A percentile compares a stretch with the other conserved stretches of the same genome.
These are phyloP conservation scores for Eupithecia subumbrata DNA, from an alignment of 2,888 invertebrate species.

Conservation along the genomic window DNA sequence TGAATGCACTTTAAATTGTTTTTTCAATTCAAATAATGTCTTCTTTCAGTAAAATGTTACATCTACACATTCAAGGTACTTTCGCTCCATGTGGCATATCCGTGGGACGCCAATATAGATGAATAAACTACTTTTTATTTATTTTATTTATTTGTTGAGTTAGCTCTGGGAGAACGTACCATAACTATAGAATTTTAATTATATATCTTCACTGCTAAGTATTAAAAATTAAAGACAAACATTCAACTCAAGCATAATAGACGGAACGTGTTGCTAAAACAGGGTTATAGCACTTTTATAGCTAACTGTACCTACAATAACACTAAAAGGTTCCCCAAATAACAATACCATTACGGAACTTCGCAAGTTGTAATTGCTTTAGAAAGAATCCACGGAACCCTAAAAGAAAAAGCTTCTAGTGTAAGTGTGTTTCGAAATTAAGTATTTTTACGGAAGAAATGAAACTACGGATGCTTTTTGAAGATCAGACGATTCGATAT, in stretches of 20 bases:
- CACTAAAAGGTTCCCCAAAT: conserved; percentile 42
- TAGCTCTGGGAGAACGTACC: no score
- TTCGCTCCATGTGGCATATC: no score
- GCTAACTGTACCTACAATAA: conserved; percentile 31
- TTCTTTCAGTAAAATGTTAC: no score
- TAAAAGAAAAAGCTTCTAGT: conserved; percentile 16
- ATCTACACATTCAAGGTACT: no score
- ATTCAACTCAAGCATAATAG: background rate
- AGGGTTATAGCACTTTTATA: background rate
- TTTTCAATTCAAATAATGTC: no score
- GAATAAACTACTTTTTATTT: no score
- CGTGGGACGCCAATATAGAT: no score
- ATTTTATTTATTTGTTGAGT: no score
- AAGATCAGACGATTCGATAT: background rate
- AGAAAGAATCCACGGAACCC: conserved; percentile 19
- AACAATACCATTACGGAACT: conserved; percentile 43
- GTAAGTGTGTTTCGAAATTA: conserved; percentile 21
- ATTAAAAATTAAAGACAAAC: background rate
- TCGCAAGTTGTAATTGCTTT: conserved; percentile 29
- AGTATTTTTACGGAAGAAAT: conserved; percentile 10
- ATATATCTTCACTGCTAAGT: background rate
- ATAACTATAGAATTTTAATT: no score
- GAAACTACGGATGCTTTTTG: background rate
- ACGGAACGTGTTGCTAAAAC: background rate
- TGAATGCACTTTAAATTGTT: no score